A percentile compares a stretch with the other conserved stretches of the same genome.
These are phyloP conservation scores for Takifugu bimaculatus DNA, from an alignment of 2,113 vertebrate species.

Conservation along the genomic window DNA sequence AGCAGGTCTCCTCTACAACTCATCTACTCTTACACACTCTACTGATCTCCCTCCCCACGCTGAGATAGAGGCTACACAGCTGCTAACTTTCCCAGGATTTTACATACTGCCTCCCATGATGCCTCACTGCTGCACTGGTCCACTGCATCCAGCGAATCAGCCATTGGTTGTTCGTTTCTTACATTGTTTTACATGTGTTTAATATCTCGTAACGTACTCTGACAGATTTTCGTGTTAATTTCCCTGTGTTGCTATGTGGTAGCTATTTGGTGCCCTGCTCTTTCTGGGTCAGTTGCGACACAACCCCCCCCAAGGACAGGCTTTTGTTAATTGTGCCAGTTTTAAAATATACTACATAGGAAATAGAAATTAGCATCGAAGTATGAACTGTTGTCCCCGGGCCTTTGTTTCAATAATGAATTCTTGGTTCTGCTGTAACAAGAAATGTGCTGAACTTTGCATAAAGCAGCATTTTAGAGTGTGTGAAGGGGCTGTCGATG, in stretches of 20 bases:
- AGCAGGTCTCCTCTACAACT: conserved; percentile 55
- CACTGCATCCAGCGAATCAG: conserved; percentile 45
- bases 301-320: conserved; percentile 5
- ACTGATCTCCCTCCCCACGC: conserved; percentile 53
- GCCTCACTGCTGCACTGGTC: conserved; percentile 48
- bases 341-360: conserved; percentile 38
- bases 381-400: conserved; percentile 28
- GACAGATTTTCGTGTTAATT: conserved; percentile 36
- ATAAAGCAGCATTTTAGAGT: too few species aligned
- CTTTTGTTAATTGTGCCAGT: conserved; percentile 61
- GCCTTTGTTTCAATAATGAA: conserved; percentile 57
- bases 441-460: conserved; percentile 10
- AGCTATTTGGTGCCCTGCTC: conserved; percentile 40
- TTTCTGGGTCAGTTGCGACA: conserved; percentile 32
- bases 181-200: conserved; percentile 48
- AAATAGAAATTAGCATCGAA: conserved; percentile 40
- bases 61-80: conserved; percentile 52
- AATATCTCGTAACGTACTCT: conserved; percentile 43
- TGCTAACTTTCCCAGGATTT: conserved; percentile 60
- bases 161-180: conserved; percentile 18
- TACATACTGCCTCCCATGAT: conserved; percentile 21
- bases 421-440: conserved; percentile 49
- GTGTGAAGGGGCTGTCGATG: too few species aligned
- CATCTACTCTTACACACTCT: conserved; percentile 60
- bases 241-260: conserved; percentile 36